Evolutionary conservation across 2,113 vertebrate species (phyloP).

Genomic region (Uria lomvia): DNA sequence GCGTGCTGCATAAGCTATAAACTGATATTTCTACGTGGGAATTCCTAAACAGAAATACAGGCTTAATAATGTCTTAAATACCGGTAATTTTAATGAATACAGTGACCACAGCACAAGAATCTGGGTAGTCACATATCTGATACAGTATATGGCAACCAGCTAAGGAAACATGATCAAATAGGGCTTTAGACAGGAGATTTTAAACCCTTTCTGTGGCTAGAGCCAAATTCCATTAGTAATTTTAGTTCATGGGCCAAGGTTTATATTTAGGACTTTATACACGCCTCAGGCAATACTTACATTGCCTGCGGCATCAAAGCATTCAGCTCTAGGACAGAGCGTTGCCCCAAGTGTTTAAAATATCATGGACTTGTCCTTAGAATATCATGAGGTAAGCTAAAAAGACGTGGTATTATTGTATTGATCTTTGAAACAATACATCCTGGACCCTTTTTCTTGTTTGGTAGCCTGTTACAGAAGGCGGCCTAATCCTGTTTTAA

Average conservation of each 20-base stretch:
- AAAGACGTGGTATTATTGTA: neutral
- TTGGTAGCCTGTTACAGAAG: neutral
- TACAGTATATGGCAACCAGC: neutral
- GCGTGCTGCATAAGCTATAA: neutral
- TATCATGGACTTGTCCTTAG: neutral
- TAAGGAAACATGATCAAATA: slow-evolving; percentile 44
- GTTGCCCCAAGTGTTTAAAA: neutral
- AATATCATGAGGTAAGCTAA: neutral
- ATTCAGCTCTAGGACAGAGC: neutral
- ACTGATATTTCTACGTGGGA: neutral
- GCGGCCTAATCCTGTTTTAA: neutral
- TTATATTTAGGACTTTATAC: slow-evolving; percentile 56
- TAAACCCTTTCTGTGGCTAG: slow-evolving; percentile 48
- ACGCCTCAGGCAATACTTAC: neutral
- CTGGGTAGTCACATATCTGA: neutral
- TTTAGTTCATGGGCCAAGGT: slow-evolving; percentile 35
- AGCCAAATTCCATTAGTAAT: slow-evolving; percentile 60
- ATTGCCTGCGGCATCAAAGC: slow-evolving; percentile 23
- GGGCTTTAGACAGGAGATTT: slow-evolving; percentile 40
- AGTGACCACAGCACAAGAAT: neutral
- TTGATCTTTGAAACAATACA: neutral
- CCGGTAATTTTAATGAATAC: neutral
- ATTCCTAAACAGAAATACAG: neutral
- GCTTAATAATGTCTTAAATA: neutral
- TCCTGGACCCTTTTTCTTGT: neutral